phyloP scores from a whole-genome alignment of 2,888 invertebrate genomes.

The Tineola bisselliella region DNA sequence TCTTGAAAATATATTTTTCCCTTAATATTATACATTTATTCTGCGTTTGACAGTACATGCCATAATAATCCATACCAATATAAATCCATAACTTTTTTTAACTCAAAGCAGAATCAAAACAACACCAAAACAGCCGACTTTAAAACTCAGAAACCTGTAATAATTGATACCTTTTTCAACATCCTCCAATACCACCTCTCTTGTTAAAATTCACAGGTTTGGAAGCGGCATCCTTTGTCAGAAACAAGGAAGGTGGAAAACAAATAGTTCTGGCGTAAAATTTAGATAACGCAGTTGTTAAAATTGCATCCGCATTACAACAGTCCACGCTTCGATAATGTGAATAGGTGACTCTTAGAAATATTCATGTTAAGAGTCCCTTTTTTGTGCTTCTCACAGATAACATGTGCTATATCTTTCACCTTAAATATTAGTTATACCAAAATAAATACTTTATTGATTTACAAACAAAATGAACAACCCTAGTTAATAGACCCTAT shows the following conservation, averaged over 20 bases:
- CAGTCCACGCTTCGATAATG: not conserved
- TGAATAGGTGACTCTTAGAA: not conserved
- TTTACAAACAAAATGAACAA: too few relatives aligned
- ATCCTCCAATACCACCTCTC: slow-evolving; percentile 26
- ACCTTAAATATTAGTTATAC: too few relatives aligned
- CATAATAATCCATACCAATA: not conserved
- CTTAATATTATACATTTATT: not conserved
- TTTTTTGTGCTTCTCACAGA: not conserved
- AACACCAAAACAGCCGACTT: slow-evolving; percentile 21
- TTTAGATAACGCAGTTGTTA: slow-evolving; percentile 17
- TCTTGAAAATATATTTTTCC: too few relatives aligned
- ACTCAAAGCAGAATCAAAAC: slow-evolving; percentile 25
- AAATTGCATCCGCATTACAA: slow-evolving; percentile 11
- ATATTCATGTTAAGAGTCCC: not conserved
- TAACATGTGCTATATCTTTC: not conserved
- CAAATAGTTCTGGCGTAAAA: slow-evolving; percentile 58
- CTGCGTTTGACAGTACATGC: not conserved
- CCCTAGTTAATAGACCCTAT: too few relatives aligned
- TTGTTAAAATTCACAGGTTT: slow-evolving; percentile 56
- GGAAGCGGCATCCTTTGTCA: slow-evolving; percentile 29
- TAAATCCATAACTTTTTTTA: not conserved
- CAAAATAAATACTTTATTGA: too few relatives aligned
- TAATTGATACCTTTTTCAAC: slow-evolving; percentile 25
- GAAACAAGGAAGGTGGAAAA: slow-evolving; percentile 39
- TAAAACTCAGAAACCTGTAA: slow-evolving; percentile 27